Evolutionary conservation across 2,113 vertebrate genomes (phyloP), one percentile per base, ranked within the genome.

Genomic region (Zosterops borbonicus): DNA sequence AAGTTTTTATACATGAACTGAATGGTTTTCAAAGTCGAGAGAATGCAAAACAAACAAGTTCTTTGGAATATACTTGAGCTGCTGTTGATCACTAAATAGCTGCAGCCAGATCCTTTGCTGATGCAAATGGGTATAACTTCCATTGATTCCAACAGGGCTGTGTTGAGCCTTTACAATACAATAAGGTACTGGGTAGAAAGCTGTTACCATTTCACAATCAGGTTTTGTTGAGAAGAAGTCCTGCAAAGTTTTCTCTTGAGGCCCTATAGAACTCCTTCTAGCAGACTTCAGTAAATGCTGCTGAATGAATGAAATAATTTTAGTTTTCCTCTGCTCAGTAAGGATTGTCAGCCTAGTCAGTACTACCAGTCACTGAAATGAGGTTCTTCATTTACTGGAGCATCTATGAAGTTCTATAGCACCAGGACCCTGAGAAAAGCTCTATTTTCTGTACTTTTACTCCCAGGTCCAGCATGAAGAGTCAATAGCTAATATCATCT

Each of bases 41-140:
- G 64, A 87, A 75, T 49, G n/a, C n/a, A 94, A 92, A 95, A 78
- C 83, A 93, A 97, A 92, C 69, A 94, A 83, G n/a, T 78, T 81
- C 60, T 70, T 91, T 71, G 55, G 50, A 83, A 86, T 67, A 55
- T 37, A 64, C 80, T 94, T 86, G 80, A 92, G 65, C 59, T 69
- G 68, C 50, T 88, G 59, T 69, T 86, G 71, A 58, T 50, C 59
- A 74, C 73, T 69, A 80, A 77, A 60, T 62, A 83, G 60, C 35
- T 95, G 76, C 56, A 84, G 60, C 39, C 77, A 71, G 53, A 60
- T 82, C 39, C 77, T 92, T 96, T 90, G 62, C 52, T 92, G 41
- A 87, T 62, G 60, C 62, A 83, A 94, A 86, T 55, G 75, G 28
- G 21, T 52, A 55, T 86, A 83, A 93, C 9, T 17, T 63, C 41